Evolutionary conservation across 2,888 invertebrate species (phyloP).

Genomic region (Philopedon plagiatum): DNA sequence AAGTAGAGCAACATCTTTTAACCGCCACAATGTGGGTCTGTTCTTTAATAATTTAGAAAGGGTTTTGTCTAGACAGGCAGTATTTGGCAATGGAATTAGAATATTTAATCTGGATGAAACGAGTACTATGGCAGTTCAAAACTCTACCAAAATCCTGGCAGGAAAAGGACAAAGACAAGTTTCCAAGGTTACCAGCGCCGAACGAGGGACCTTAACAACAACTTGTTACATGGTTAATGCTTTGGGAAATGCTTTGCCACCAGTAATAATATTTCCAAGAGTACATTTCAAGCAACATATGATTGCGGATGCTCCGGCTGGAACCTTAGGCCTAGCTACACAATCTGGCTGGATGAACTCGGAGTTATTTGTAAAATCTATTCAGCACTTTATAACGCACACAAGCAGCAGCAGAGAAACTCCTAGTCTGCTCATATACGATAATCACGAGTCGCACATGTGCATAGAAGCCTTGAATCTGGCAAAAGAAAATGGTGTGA

Average conservation of each 20-base stretch:
- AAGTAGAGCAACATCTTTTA: no score
- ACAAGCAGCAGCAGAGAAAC: no score
- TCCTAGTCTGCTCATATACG: no score
- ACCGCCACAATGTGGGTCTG: no score
- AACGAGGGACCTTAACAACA: no score
- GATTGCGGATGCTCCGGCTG: constrained; percentile 47
- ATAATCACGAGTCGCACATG: no score
- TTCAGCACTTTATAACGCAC: constrained; percentile 46
- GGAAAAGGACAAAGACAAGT: constrained; percentile 62
- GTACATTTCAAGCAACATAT: constrained; percentile 36
- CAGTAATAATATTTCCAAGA: no score
- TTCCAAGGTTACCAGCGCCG: constrained; percentile 52
- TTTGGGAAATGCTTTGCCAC: constrained; percentile 52
- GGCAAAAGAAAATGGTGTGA: no score
- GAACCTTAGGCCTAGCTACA: constrained; percentile 43
- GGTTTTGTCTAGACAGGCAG: constrained; percentile 41
- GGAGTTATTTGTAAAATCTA: constrained; percentile 37
- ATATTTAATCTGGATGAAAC: no score
- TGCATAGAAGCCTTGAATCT: no score
- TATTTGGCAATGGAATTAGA: neutral
- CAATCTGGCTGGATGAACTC: constrained; percentile 54
- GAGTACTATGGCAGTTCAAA: constrained; percentile 66
- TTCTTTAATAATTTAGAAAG: constrained; percentile 56
- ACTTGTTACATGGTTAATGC: neutral
- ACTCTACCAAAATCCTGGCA: constrained; percentile 61